Evolutionary conservation across 2,888 invertebrate species (phyloP).

Genomic region (Bellardia pandia): DNA sequence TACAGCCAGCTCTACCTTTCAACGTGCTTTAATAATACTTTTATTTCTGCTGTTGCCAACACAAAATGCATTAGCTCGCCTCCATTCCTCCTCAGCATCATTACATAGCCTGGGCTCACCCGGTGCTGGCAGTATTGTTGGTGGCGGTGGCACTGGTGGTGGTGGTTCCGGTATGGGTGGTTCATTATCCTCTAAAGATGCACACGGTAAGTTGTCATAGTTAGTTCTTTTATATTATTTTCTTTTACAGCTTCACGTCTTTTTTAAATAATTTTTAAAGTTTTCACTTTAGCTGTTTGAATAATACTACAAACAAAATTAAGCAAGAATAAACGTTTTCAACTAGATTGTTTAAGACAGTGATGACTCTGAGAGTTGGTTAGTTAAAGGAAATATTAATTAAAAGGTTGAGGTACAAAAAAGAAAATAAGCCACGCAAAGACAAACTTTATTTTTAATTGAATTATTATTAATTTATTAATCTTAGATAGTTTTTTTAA

Average conservation of each 20-base stretch:
- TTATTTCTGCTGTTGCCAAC: constrained; percentile 75
- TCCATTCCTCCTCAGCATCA: constrained; percentile 78
- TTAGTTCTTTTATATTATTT: constrained; percentile 7
- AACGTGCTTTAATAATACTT: constrained; percentile 79
- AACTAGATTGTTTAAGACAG: constrained; percentile 40
- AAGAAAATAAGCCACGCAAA: too few relatives aligned
- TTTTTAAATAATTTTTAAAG: constrained; percentile 58
- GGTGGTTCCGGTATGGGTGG: constrained; percentile 74
- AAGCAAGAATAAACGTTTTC: constrained; percentile 13
- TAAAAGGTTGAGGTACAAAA: neutral
- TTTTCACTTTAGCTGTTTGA: constrained; percentile 37
- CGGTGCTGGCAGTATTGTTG: constrained; percentile 64
- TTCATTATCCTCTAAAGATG: constrained; percentile 80
- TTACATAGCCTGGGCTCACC: constrained; percentile 72
- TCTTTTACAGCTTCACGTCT: constrained; percentile 24
- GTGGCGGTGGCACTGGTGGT: constrained; percentile 63
- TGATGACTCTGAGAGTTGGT: neutral
- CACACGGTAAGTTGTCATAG: constrained; percentile 81
- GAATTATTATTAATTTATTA: too few relatives aligned
- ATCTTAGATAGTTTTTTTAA: too few relatives aligned
- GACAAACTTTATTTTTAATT: neutral
- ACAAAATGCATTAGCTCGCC: constrained; percentile 79
- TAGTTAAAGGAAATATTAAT: neutral
- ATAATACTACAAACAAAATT: constrained; percentile 23
- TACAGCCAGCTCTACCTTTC: constrained; percentile 40